phyloP scores from a whole-genome alignment of 2,888 invertebrate genomes.

The Parochlus steinenii region DNA sequence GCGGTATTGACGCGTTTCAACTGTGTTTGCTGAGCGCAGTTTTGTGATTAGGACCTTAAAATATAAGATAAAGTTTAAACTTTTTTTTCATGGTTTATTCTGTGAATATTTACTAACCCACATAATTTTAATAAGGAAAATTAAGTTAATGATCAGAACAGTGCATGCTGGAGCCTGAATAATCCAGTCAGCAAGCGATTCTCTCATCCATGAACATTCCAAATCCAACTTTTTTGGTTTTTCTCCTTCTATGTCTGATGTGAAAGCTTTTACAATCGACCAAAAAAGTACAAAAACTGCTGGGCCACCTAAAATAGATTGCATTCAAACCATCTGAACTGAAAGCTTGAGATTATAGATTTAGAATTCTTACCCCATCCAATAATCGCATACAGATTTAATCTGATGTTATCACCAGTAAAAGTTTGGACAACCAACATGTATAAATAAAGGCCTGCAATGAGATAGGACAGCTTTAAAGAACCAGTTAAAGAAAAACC shows the following conservation, averaged over 20 bases:
- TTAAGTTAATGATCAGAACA: slow-evolving; percentile 65
- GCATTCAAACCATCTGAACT: neutral
- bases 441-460: slow-evolving; percentile 65
- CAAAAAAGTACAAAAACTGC: slow-evolving; percentile 15
- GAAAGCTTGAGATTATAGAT: neutral
- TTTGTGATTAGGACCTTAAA: slow-evolving; percentile 81
- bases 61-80: slow-evolving; percentile 21
- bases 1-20: slow-evolving; percentile 79
- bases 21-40: slow-evolving; percentile 72
- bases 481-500: neutral
- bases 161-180: slow-evolving; percentile 69
- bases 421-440: slow-evolving; percentile 78
- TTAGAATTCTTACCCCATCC: slow-evolving; percentile 68
- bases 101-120: slow-evolving; percentile 51
- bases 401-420: slow-evolving; percentile 69
- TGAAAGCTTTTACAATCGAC: slow-evolving; percentile 14
- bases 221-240: slow-evolving; percentile 28
- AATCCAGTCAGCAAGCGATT: slow-evolving; percentile 71
- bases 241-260: neutral
- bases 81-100: too few species aligned
- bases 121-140: slow-evolving; percentile 73
- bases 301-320: slow-evolving; percentile 14
- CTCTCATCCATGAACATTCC: slow-evolving; percentile 66
- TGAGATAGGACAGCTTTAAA: neutral
- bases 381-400: slow-evolving; percentile 61